These are phyloP conservation scores for Scaptomyza tumidula DNA, from an alignment of 2,888 invertebrate species.

Conservation along the genomic window DNA sequence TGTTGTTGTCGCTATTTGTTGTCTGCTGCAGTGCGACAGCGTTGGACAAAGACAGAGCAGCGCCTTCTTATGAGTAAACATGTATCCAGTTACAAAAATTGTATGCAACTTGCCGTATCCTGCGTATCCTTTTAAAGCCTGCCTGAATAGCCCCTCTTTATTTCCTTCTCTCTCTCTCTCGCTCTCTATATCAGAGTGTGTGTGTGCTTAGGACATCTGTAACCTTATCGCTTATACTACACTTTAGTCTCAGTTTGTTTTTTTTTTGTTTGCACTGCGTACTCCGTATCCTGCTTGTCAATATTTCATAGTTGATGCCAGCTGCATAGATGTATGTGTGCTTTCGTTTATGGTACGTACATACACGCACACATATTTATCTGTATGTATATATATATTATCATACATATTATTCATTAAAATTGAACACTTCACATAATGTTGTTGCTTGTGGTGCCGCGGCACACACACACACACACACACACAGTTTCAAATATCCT, in stretches of 20 bases:
- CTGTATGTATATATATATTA: slow-evolving; percentile 15
- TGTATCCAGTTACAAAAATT: slow-evolving; percentile 70
- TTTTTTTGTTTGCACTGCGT: slow-evolving; percentile 41
- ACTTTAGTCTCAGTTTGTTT: slow-evolving; percentile 55
- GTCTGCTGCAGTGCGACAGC: slow-evolving; percentile 60
- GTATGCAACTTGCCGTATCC: slow-evolving; percentile 33
- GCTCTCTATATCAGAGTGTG: slow-evolving; percentile 19
- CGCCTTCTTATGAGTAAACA: slow-evolving; percentile 68
- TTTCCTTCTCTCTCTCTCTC: not conserved
- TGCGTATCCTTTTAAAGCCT: slow-evolving; percentile 58
- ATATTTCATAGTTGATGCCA: slow-evolving; percentile 65
- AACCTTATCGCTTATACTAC: slow-evolving; percentile 72
- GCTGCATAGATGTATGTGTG: slow-evolving; percentile 37
- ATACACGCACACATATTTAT: slow-evolving; percentile 16
- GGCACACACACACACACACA: slow-evolving; percentile 33
- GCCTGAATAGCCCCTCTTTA: slow-evolving; percentile 34
- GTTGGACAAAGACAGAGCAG: slow-evolving; percentile 48
- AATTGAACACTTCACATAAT: slow-evolving; percentile 69
- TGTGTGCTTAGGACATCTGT: slow-evolving; percentile 73
- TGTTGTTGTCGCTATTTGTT: slow-evolving; percentile 42
- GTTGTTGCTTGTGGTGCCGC: slow-evolving; percentile 49
- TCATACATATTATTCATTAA: slow-evolving; percentile 49
- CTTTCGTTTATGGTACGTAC: slow-evolving; percentile 5
- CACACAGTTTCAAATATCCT: slow-evolving; percentile 63
- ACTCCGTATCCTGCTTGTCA: slow-evolving; percentile 54